Conservation (phyloP, 2,888 invertebrate species). For the Phyto melanocephala region DNA sequence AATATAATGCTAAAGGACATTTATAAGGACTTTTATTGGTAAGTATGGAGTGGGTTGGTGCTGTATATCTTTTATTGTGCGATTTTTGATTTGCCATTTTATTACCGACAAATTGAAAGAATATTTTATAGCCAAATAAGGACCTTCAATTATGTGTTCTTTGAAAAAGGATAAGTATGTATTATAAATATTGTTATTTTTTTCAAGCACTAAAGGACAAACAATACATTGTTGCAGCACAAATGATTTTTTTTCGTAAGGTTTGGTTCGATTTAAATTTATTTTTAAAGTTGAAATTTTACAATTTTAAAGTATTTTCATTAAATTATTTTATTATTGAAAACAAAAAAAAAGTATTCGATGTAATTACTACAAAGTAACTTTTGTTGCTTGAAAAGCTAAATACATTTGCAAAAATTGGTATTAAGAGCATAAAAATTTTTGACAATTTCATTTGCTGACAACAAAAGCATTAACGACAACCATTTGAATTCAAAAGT, state of each 20-base stretch:
- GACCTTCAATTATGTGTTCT: slow-evolving; percentile 19
- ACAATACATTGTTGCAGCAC: slow-evolving; percentile 8
- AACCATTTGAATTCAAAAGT: slow-evolving; percentile 56
- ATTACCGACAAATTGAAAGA: slow-evolving; percentile 49
- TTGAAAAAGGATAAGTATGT: slow-evolving; percentile 34
- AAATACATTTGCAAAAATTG: slow-evolving; percentile 34
- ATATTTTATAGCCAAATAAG: slow-evolving; percentile 19
- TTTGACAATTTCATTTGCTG: slow-evolving; percentile 64
- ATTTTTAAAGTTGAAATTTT: not conserved
- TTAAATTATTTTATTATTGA: not conserved
- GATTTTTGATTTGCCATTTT: slow-evolving; percentile 63
- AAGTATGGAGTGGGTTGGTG: no score
- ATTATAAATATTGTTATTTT: slow-evolving; percentile 46
- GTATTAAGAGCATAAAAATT: slow-evolving; percentile 40
- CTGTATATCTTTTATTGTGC: slow-evolving; percentile 12
- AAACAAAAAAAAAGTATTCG: not conserved
- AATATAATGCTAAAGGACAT: not conserved
- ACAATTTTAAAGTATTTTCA: not conserved
- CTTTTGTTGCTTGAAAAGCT: slow-evolving; percentile 32
- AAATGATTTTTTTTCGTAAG: no score
- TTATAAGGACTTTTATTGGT: not conserved
- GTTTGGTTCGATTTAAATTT: not conserved
- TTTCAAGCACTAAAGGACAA: slow-evolving; percentile 29
- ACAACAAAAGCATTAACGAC: slow-evolving; percentile 65
- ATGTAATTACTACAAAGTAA: slow-evolving; percentile 47